Evolutionary conservation across 2,113 vertebrate genomes (phyloP).

Genomic region (Tauraco erythrolophus): DNA sequence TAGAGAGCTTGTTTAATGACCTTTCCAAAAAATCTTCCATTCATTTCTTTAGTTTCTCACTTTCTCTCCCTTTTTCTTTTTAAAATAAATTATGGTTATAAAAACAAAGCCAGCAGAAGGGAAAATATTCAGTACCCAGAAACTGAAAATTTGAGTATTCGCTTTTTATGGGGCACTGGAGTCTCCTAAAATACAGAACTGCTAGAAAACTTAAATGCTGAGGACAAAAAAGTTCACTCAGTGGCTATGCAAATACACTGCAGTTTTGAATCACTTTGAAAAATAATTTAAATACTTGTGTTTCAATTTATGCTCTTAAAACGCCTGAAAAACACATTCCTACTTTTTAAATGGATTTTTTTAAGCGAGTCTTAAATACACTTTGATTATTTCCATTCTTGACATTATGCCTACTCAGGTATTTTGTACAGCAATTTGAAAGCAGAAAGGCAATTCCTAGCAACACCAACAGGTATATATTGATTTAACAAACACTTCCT

Average conservation of each 20-base stretch:
- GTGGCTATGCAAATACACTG: constrained; percentile 73
- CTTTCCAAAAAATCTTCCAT: constrained; percentile 64
- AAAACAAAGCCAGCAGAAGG: constrained; percentile 87
- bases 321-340: constrained; percentile 56
- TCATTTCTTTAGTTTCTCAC: constrained; percentile 72
- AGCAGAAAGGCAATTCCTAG: constrained; percentile 74
- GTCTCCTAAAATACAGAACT: constrained; percentile 85
- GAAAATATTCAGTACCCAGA: constrained; percentile 80
- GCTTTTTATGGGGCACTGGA: constrained; percentile 86
- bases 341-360: constrained; percentile 75
- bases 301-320: constrained; percentile 74
- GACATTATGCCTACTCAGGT: constrained; percentile 70
- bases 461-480: constrained; percentile 51
- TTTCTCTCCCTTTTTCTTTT: constrained; percentile 74
- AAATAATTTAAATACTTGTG: constrained; percentile 80
- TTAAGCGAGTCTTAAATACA: constrained; percentile 70
- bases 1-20: constrained; percentile 58
- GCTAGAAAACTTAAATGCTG: constrained; percentile 84
- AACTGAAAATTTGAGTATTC: constrained; percentile 84
- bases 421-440: constrained; percentile 70
- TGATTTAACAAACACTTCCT: constrained; percentile 74
- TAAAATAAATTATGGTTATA: constrained; percentile 86
- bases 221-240: constrained; percentile 72
- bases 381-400: constrained; percentile 75
- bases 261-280: constrained; percentile 72